Base-by-base conservation (phyloP, 2,113 vertebrate genomes). In the Riparia riparia region DNA sequence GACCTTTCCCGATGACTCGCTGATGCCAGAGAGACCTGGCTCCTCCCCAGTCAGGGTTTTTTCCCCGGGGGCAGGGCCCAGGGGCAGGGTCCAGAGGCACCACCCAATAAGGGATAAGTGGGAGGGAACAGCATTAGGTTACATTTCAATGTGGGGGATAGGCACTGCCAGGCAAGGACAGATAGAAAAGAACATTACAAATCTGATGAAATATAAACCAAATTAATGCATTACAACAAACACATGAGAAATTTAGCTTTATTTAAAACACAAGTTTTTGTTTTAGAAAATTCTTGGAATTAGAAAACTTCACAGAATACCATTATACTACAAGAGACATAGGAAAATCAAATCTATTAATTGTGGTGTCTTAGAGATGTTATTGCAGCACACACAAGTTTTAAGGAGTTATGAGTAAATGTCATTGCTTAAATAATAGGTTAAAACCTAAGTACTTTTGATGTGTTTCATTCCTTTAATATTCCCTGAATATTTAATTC, bases 291-390 rank as follows among this genome's bases (percentile, higher is more conserved):
- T 53, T 42, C 4, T 47, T 61, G 7, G 19, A 81, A 51, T 44
- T n/a, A 66, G 24, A 45, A 76, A 41, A 3, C 2, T 2, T 42
- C 1, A 1, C 18, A 66, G 57, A 71, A n/a, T 28, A 28, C 2
- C 7, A 18, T 82, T 63, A n/a, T 4, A 47, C 20, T 21, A 57
- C 5, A 44, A 32, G 24, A 2, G 60, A 47, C 0, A 1, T 2
- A 34, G 17, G 28, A 49, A 51, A 72, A 44, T 63, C 26, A 41
- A 26, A 47, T 49, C 22, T 66, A n/a, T n/a, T 45, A 5, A 14
- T 71, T 76, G 19, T 1, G 7, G 7, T 41, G 0, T 20, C n/a
- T 81, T 42, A 39, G 17, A 81, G 13, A 21, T 39, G 13, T n/a
- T 61, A 50, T 14, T 81, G 19, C 32, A 61, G 7, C 7, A 50